A percentile compares a stretch with the other conserved stretches of the same genome.
Conservation (phyloP, 2,888 invertebrate genomes). For the Drosophila putrida region DNA sequence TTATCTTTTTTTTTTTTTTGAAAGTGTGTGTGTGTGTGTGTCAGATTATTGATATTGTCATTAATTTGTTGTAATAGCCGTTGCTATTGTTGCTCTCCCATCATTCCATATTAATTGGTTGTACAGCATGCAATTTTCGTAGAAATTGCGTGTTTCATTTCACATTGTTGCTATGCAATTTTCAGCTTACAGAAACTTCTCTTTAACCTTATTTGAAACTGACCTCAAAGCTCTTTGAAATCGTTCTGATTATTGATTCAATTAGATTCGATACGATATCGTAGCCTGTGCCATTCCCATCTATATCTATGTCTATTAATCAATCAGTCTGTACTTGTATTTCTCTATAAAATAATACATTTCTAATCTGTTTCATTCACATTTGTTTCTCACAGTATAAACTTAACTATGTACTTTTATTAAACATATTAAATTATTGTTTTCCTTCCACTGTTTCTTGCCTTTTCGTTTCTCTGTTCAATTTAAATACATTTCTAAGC, state of each 20-base stretch:
- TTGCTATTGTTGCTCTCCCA: constrained; percentile 12
- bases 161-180: background rate
- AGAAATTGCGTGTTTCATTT: constrained; percentile 11
- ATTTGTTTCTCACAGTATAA: background rate
- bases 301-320: background rate
- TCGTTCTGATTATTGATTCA: too few relatives aligned
- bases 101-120: constrained; percentile 9
- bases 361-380: background rate
- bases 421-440: background rate
- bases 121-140: constrained; percentile 6
- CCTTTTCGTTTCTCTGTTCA: background rate
- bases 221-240: background rate
- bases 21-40: constrained; percentile 17
- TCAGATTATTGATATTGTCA: constrained; percentile 43
- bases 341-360: background rate
- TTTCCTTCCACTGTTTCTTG: background rate
- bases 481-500: background rate
- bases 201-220: background rate
- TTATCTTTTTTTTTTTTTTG: constrained; percentile 41
- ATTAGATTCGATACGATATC: background rate
- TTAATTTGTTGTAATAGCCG: constrained; percentile 22
- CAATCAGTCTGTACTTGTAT: background rate
- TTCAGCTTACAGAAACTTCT: background rate
- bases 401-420: background rate
- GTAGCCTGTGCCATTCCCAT: background rate